phyloP scores from a whole-genome alignment of 2,888 invertebrate genomes.

The Eretmocerus hayati region DNA sequence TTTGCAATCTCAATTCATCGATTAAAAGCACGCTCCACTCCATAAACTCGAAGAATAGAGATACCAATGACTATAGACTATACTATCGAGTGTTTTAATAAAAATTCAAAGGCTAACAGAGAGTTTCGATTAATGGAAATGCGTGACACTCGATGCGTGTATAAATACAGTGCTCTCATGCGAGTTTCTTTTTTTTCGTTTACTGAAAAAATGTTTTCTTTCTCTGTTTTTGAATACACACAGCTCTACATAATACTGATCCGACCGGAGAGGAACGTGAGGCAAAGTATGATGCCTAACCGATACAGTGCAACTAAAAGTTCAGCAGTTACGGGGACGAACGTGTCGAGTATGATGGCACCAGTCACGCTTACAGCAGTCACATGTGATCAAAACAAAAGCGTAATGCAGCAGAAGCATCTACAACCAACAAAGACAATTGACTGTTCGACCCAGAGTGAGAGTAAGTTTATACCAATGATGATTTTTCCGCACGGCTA shows the following conservation, averaged over 20 bases:
- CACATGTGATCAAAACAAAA: constrained; percentile 62
- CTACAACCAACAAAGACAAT: constrained; percentile 44
- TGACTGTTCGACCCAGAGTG: constrained; percentile 43
- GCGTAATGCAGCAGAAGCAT: constrained; percentile 58
- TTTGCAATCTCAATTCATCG: too few species aligned
- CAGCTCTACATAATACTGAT: constrained; percentile 85
- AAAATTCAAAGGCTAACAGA: too few species aligned
- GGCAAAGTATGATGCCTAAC: constrained; percentile 80
- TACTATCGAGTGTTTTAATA: too few species aligned
- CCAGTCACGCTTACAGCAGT: constrained; percentile 61
- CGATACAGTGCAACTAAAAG: constrained; percentile 58
- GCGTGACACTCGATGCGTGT: too few species aligned
- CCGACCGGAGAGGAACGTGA: constrained; percentile 81
- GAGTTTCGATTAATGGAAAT: too few species aligned
- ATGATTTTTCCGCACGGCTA: neutral
- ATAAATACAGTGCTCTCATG: too few species aligned
- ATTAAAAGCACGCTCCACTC: too few species aligned
- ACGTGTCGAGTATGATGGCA: constrained; percentile 59
- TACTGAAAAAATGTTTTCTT: neutral
- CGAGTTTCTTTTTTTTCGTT: too few species aligned
- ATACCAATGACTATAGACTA: too few species aligned
- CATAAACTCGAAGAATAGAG: too few species aligned
- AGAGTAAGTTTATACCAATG: constrained; percentile 31
- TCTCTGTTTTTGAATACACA: too few species aligned
- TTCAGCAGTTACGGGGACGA: constrained; percentile 54